Evolutionary conservation across 1,140 invertebrate species (phyloP).

Genomic region (Sycobia sp.): DNA sequence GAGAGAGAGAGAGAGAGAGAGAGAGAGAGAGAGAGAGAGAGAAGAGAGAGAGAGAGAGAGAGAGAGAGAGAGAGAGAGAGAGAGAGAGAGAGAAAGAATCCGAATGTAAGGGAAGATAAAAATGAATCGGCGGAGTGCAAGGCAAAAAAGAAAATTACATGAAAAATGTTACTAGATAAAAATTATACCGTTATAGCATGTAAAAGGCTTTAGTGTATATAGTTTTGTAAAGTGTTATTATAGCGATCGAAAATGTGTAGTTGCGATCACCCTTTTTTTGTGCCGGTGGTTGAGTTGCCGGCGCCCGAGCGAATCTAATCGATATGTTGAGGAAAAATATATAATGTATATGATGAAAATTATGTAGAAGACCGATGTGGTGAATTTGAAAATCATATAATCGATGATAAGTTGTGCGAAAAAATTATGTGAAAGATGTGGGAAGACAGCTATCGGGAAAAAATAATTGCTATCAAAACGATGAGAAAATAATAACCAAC

Average conservation of each 20-base stretch:
- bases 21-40: no score
- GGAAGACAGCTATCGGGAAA: slow-evolving; percentile 10
- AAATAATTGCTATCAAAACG: slow-evolving; percentile 39
- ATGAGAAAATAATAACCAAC: slow-evolving; percentile 46
- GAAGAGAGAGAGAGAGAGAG: slow-evolving; percentile 1
- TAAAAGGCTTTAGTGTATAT: slow-evolving; percentile 61
- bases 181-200: slow-evolving; percentile 49
- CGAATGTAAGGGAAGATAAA: not conserved
- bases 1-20: no score
- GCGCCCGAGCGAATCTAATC: slow-evolving; percentile 10
- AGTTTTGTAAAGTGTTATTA: slow-evolving; percentile 62
- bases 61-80: slow-evolving; percentile 3
- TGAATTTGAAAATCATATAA: slow-evolving; percentile 1
- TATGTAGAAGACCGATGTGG: not conserved
- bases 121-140: not conserved
- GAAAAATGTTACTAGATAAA: slow-evolving; percentile 51
- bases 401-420: not conserved
- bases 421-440: slow-evolving; percentile 12
- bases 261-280: slow-evolving; percentile 45
- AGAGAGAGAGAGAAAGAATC: no score
- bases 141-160: not conserved
- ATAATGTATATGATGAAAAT: slow-evolving; percentile 6
- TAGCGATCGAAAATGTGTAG: slow-evolving; percentile 45
- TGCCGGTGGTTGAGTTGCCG: slow-evolving; percentile 33
- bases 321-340: slow-evolving; percentile 22